phyloP scores from a whole-genome alignment of 2,797 vertebrate species.

The Trematomus bernacchii region DNA sequence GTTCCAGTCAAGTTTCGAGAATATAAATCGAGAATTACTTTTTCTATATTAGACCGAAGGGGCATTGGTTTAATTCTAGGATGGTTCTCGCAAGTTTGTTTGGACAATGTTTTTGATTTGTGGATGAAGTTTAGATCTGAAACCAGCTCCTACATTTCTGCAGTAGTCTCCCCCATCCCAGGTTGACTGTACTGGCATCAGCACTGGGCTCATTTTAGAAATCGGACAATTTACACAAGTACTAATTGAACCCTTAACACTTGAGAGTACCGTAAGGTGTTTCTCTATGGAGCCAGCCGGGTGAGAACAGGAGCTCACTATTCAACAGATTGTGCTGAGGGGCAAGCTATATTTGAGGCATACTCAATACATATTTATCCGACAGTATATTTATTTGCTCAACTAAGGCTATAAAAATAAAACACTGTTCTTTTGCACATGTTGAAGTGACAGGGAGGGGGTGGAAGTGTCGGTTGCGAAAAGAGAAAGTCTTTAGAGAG shows the following conservation, averaged over 20 bases:
- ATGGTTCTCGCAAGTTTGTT: too few relatives aligned
- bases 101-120: too few relatives aligned
- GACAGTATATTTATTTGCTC: slow-evolving; percentile 8
- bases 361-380: not conserved
- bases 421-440: not conserved
- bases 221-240: slow-evolving; percentile 2
- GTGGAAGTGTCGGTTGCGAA: slow-evolving; percentile 9
- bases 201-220: not conserved
- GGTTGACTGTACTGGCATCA: not conserved
- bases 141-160: too few relatives aligned
- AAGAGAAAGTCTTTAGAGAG: slow-evolving; percentile 37
- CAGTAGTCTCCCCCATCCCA: not conserved
- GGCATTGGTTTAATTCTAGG: too few relatives aligned
- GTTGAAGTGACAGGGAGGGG: slow-evolving; percentile 24
- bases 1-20: too few relatives aligned
- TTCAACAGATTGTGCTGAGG: slow-evolving; percentile 1
- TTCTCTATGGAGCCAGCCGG: not conserved
- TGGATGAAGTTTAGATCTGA: too few relatives aligned
- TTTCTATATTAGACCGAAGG: too few relatives aligned
- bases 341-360: not conserved
- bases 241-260: slow-evolving; percentile 9
- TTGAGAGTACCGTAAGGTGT: not conserved
- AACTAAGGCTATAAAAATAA: not conserved
- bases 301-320: not conserved
- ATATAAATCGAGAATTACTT: too few relatives aligned